Base-by-base conservation (phyloP, 2,113 vertebrate species). In the Lutjanus erythropterus region DNA sequence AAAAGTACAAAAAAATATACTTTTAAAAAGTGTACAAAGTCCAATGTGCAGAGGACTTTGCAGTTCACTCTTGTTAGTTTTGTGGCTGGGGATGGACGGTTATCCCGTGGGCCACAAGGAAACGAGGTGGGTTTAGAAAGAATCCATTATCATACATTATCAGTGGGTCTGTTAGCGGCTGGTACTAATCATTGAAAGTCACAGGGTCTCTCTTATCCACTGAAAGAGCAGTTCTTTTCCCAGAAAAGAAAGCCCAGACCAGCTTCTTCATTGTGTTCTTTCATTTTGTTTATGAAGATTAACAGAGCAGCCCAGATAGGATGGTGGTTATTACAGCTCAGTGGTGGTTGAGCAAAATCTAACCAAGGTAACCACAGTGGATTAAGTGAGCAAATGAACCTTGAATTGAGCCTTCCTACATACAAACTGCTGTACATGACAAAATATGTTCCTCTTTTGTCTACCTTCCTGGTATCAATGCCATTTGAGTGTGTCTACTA, bases 101-200 rank as follows among this genome's bases (percentile, higher is more conserved):
- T 25, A 47, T 46, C 41, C 49, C 0, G 0, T 27, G 44, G 37
- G 73, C 69, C 46, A 49, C 59, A 47, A 55, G 62, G 73, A 71
- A 61, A 27, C 9, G 2, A 47, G 44, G 27, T 50, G 58, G 64
- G 37, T 12, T 58, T 31, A n/a, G 58, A 33, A 58, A 42, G 65
- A 81, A 61, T 21, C 9, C 19, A 68, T 72, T 71, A 70, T 9
- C 62, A 74, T 49, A 60, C 18, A 74, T 77, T 59, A 72, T 59
- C 29, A 65, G 62, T n/a, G 18, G 69, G 52, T 44, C 8, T 61
- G 25, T 58, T 11, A 15, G 7, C 0, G 23, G 33, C 18, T 68
- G 60, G 55, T 75, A 35, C 50, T 69, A 53, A 67, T 77, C 33
- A 42, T 3, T 53, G 41, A 61, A n/a, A 56, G 56, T 73, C 37